A percentile compares a stretch with the other conserved stretches of the same genome.
phyloP scores from a whole-genome alignment of 2,113 vertebrate genomes.

The Hepsetus odoe region DNA sequence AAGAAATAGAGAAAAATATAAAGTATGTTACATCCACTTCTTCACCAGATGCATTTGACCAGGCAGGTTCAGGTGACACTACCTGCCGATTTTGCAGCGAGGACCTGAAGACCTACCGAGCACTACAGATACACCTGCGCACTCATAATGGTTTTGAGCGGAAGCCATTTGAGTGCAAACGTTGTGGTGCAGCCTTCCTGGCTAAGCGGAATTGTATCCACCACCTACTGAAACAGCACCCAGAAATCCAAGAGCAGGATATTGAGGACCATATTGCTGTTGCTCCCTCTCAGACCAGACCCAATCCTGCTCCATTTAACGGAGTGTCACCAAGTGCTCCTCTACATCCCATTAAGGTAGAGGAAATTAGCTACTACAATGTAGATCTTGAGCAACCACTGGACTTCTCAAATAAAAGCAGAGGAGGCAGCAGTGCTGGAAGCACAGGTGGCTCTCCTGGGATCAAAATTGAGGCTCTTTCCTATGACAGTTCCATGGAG shows the following conservation, averaged over 20 bases:
- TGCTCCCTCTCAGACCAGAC: conserved; percentile 27
- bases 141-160: conserved; percentile 89
- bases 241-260: conserved; percentile 85
- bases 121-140: conserved; percentile 91
- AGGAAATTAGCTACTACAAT: conserved; percentile 39
- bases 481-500: conserved; percentile 71
- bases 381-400: conserved; percentile 85
- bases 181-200: conserved; percentile 88
- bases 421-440: conserved; percentile 21
- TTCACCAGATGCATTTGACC: conserved; percentile 70
- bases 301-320: conserved; percentile 31
- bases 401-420: conserved; percentile 88
- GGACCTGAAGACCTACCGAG: conserved; percentile 89
- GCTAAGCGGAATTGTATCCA: conserved; percentile 96
- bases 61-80: conserved; percentile 79
- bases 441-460: conserved; percentile 21
- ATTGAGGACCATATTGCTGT: conserved; percentile 65
- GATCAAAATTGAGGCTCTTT: conserved; percentile 40
- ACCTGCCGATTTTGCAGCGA: conserved; percentile 88
- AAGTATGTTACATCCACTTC: conserved; percentile 84
- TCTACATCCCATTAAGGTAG: conserved; percentile 43
- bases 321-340: conserved; percentile 28
- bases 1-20: conserved; percentile 97
- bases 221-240: conserved; percentile 94
- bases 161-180: conserved; percentile 92